Conservation (phyloP, 1,140 invertebrate genomes). For the Eriosoma lanigerum region DNA sequence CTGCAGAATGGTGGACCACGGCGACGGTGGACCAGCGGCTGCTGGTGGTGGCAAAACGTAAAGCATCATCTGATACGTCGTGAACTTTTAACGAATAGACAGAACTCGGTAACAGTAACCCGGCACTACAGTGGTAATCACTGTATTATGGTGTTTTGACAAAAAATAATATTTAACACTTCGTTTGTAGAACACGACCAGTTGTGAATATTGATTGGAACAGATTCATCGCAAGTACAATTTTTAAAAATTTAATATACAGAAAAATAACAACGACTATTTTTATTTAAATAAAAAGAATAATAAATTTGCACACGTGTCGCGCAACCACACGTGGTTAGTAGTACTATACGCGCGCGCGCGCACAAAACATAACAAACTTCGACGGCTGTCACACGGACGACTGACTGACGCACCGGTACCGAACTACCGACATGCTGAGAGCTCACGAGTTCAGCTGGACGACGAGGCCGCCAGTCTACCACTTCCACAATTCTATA, state of each 20-base stretch:
- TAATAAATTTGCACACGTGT: background rate
- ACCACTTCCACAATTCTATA: background rate
- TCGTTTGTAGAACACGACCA: too few species aligned
- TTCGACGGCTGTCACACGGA: conserved; percentile 8
- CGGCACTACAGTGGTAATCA: too few species aligned
- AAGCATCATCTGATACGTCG: conserved; percentile 56
- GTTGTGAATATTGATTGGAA: too few species aligned
- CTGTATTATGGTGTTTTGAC: too few species aligned
- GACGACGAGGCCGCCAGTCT: background rate
- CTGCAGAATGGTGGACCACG: conserved; percentile 60
- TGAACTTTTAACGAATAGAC: too few species aligned
- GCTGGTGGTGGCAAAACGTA: conserved; percentile 61
- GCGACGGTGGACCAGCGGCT: conserved; percentile 60
- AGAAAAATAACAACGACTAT: too few species aligned
- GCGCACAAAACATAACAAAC: background rate
- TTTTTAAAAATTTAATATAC: too few species aligned
- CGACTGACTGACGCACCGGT: background rate
- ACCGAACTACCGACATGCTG: background rate
- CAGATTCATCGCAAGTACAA: background rate
- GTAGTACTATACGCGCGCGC: background rate
- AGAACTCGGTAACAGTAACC: too few species aligned
- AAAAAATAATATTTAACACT: too few species aligned
- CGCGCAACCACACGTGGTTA: background rate
- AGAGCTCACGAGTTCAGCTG: background rate
- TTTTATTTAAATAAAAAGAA: too few species aligned